A percentile compares a stretch with the other conserved stretches of the same genome.
Evolutionary conservation across 1,140 invertebrate species (phyloP).

Genomic region (Drosophila kikkawai): DNA sequence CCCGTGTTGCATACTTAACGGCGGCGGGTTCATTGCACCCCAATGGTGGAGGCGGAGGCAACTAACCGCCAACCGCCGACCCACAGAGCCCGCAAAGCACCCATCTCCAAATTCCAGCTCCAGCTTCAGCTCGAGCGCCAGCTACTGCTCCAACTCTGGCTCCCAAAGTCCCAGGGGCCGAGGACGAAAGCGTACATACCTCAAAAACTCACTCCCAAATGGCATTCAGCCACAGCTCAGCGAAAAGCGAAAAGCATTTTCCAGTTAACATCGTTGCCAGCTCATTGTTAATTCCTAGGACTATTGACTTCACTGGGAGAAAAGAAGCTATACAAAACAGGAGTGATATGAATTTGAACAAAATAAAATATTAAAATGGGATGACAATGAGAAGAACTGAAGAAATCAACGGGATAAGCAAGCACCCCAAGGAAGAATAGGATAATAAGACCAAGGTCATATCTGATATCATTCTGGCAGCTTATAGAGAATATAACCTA

Average conservation of each 20-base stretch:
- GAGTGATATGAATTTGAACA: too few relatives aligned
- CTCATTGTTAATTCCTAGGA: slow-evolving; percentile 65
- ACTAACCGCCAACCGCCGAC: slow-evolving; percentile 28
- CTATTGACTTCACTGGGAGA: slow-evolving; percentile 3
- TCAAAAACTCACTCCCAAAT: slow-evolving; percentile 25
- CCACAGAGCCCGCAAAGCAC: slow-evolving; percentile 11
- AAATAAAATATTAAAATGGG: too few relatives aligned
- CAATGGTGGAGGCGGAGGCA: slow-evolving; percentile 7
- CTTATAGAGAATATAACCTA: too few relatives aligned
- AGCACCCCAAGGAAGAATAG: too few relatives aligned
- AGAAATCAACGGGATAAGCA: too few relatives aligned
- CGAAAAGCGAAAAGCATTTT: slow-evolving; percentile 74
- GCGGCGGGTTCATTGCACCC: slow-evolving; percentile 70
- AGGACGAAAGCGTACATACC: slow-evolving; percentile 15
- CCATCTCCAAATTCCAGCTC: slow-evolving; percentile 9
- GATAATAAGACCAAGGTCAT: too few relatives aligned
- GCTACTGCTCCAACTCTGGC: not conserved
- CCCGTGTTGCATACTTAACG: slow-evolving; percentile 66
- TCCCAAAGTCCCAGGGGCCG: slow-evolving; percentile 18
- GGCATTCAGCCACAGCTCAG: slow-evolving; percentile 51
- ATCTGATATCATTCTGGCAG: too few relatives aligned
- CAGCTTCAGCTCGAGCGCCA: slow-evolving; percentile 3
- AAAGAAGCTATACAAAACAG: not conserved
- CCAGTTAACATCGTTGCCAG: slow-evolving; percentile 76
- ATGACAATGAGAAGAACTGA: too few relatives aligned